Conservation (phyloP, 2,797 vertebrate genomes). For the Poeciliopsis presidionis region DNA sequence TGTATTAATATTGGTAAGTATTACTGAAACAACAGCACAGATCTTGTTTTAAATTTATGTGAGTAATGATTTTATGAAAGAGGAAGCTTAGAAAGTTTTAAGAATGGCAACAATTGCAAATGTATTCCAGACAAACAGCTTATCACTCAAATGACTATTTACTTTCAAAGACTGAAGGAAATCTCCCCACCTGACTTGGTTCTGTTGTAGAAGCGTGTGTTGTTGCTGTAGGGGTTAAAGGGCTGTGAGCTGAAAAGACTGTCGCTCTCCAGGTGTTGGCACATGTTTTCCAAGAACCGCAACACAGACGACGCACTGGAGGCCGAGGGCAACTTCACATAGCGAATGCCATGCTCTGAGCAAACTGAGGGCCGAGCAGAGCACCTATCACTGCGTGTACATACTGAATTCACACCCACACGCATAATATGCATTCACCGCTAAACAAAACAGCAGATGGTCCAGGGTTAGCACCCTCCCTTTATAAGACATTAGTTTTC, state of each 20-base stretch:
- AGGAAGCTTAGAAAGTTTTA: not conserved
- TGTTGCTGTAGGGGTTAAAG: constrained; percentile 85
- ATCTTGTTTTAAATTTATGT: not conserved
- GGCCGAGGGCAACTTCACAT: constrained; percentile 91
- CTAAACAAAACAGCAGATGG: constrained; percentile 77
- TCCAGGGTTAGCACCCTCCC: constrained; percentile 60
- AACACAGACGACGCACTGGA: constrained; percentile 94
- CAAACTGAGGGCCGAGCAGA: constrained; percentile 79
- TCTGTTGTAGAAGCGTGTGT: constrained; percentile 78
- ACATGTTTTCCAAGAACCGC: constrained; percentile 94
- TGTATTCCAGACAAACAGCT: not conserved
- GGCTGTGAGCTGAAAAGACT: constrained; percentile 95
- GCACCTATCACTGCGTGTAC: constrained; percentile 29
- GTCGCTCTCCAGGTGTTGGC: constrained; percentile 92
- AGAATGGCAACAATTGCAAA: not conserved
- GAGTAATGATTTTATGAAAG: not conserved
- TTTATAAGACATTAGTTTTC: constrained; percentile 49
- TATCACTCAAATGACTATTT: not conserved
- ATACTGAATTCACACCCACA: not conserved
- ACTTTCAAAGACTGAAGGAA: not conserved
- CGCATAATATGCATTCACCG: constrained; percentile 38
- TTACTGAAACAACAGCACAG: not conserved
- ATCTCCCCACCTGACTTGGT: constrained; percentile 79
- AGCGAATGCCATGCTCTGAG: constrained; percentile 92
- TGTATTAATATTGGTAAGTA: not conserved